Percentiles rank a stretch among this genome's conserved stretches.
Evolutionary conservation across 2,888 invertebrate genomes (phyloP).

Genomic region (Campoplex nolae): DNA sequence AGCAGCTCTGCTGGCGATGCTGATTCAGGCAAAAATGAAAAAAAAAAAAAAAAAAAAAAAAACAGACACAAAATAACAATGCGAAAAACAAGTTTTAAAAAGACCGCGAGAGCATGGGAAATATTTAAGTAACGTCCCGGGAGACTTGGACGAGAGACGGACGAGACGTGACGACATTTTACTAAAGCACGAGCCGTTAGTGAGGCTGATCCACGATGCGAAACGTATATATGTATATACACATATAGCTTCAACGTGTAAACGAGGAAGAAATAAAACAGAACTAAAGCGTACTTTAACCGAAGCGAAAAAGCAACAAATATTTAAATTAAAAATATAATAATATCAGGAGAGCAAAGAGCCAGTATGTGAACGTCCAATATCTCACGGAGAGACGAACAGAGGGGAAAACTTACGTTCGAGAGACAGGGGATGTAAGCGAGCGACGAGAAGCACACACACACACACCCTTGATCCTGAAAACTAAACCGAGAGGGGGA

Average conservation of each 20-base stretch:
- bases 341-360: conserved; percentile 50
- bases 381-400: conserved; percentile 63
- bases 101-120: conserved; percentile 16
- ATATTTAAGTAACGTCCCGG: neutral
- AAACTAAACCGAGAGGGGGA: neutral
- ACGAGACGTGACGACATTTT: conserved; percentile 28
- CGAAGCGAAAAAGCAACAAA: conserved; percentile 6
- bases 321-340: neutral
- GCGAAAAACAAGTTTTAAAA: conserved; percentile 6
- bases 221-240: conserved; percentile 48
- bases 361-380: conserved; percentile 20
- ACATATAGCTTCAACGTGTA: conserved; percentile 36
- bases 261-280: conserved; percentile 33
- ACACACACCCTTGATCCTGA: conserved; percentile 68
- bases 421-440: conserved; percentile 74
- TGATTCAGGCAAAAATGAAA: conserved; percentile 34
- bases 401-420: conserved; percentile 65
- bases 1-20: conserved; percentile 47
- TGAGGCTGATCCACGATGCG: conserved; percentile 30
- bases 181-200: conserved; percentile 1
- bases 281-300: conserved; percentile 26
- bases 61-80: conserved; percentile 24
- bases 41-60: conserved; percentile 50
- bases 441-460: conserved; percentile 68
- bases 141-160: conserved; percentile 24